These are phyloP conservation scores for Dysmachus trigonus DNA, from an alignment of 2,888 invertebrate species.

Conservation along the genomic window DNA sequence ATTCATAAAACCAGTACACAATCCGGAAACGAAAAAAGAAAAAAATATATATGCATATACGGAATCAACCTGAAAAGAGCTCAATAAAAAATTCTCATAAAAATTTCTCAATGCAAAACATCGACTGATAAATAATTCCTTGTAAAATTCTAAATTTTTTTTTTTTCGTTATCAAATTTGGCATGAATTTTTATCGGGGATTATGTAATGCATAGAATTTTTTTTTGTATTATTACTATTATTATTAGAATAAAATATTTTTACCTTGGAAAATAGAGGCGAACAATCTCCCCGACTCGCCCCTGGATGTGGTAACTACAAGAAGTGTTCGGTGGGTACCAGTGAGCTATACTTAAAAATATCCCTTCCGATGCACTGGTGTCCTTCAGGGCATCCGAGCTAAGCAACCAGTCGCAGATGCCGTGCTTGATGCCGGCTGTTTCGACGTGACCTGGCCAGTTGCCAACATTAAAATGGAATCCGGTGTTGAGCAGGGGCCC, in stretches of 20 bases:
- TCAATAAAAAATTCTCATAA: neutral
- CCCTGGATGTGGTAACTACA: slow-evolving; percentile 92
- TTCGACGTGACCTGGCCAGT: slow-evolving; percentile 92
- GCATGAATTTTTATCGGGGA: neutral
- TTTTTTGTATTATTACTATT: neutral
- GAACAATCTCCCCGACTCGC: slow-evolving; percentile 84
- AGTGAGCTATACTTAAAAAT: slow-evolving; percentile 90
- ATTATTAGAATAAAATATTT: neutral
- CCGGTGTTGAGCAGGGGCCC: slow-evolving; percentile 91
- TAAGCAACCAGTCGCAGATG: slow-evolving; percentile 88
- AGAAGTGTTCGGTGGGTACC: slow-evolving; percentile 93
- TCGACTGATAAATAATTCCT: neutral
- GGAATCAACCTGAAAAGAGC: neutral
- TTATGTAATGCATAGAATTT: neutral
- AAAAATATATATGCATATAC: too few relatives aligned
- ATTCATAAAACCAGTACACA: neutral
- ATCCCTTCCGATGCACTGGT: slow-evolving; percentile 87
- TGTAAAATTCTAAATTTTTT: neutral
- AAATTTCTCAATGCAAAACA: neutral
- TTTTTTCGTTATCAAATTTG: neutral
- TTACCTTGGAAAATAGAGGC: slow-evolving; percentile 88
- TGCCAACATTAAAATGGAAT: slow-evolving; percentile 94
- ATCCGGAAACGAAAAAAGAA: neutral
- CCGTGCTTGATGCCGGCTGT: slow-evolving; percentile 87
- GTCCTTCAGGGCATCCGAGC: slow-evolving; percentile 80